Evolutionary conservation across 2,797 vertebrate species (phyloP).

Genomic region (Peromyscus eremicus): DNA sequence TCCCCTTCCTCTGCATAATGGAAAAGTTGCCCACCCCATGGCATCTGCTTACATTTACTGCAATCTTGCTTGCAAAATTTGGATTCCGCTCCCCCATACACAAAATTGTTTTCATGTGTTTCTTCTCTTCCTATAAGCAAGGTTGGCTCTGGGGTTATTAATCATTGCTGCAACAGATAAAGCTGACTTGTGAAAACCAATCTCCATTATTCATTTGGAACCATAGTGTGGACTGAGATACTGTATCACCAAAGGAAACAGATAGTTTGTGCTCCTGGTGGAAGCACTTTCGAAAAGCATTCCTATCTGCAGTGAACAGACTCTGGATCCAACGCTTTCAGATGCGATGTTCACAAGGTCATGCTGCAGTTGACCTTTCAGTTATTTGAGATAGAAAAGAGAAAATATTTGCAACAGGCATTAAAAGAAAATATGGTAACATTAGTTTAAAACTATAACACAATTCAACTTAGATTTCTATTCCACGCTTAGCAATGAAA

Average conservation of each 20-base stretch:
- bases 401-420: neutral
- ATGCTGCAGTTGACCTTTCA: neutral
- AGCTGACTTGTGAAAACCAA: constrained; percentile 63
- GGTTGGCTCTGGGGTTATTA: constrained; percentile 35
- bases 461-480: neutral
- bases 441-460: neutral
- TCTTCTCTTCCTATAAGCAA: constrained; percentile 48
- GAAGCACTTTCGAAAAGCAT: neutral
- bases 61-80: constrained; percentile 49
- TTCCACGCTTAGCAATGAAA: neutral
- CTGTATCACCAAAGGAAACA: constrained; percentile 69
- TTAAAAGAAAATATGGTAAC: neutral
- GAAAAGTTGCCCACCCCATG: neutral
- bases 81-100: constrained; percentile 32
- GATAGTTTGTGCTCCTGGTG: constrained; percentile 43
- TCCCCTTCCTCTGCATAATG: neutral
- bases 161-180: constrained; percentile 70
- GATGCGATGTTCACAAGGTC: neutral
- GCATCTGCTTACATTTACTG: neutral
- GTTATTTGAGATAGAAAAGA: neutral
- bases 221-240: constrained; percentile 56
- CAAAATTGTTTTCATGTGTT: constrained; percentile 52
- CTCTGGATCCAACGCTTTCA: neutral
- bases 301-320: neutral
- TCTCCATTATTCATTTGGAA: constrained; percentile 72